Base-by-base conservation (phyloP, 2,797 vertebrate species). In the Anabas testudineus region DNA sequence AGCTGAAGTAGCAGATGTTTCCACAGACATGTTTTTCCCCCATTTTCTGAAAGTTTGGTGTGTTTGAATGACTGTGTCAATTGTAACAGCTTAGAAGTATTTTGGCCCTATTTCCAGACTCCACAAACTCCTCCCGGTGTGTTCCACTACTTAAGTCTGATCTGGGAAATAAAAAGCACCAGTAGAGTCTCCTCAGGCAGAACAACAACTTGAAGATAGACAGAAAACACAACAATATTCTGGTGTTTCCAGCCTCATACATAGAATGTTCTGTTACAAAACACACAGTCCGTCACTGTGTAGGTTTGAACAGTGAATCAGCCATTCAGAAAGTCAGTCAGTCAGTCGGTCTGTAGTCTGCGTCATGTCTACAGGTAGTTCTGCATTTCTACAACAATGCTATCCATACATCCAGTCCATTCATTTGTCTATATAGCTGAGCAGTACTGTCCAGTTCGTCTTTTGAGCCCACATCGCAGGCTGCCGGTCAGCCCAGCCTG, bases 221-320 rank as follows among this genome's bases (percentile, higher is more conserved):
- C 57, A 78, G 70, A 71, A 81, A 84, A 77, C 65, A 75, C 69
- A 87, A 86, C 81, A 81, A 86, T 72, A 68, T 75, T 54, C 55
- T 64, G 48, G 62, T 73, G 69, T 80, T 80, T 87, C 61, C 51
- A 60, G 26, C 53, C 24, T 67, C 26, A 10, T 2, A 82, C 74
- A 83, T 81, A 81, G 81, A 41, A 2, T n/a, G 62, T 56, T 80
- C 70, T 85, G 70, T 86, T 54, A 57, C 46, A n/a, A 16, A 26
- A 7, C 59, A 72, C 57, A 73, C 57, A 64, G 55, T 57, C 74
- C 32, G 67, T 83, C 70, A 59, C 67, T 75, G 84, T 82, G 53
- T 47, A 70, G 69, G 67, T 78, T 70, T 63, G 79, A 46, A 71
- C 71, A 76, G 59, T 80, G 62, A 82, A 68, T 78, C 74, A 73